Evolutionary conservation across 2,888 invertebrate species (phyloP).

Genomic region (Zygothrica quintamaculata): DNA sequence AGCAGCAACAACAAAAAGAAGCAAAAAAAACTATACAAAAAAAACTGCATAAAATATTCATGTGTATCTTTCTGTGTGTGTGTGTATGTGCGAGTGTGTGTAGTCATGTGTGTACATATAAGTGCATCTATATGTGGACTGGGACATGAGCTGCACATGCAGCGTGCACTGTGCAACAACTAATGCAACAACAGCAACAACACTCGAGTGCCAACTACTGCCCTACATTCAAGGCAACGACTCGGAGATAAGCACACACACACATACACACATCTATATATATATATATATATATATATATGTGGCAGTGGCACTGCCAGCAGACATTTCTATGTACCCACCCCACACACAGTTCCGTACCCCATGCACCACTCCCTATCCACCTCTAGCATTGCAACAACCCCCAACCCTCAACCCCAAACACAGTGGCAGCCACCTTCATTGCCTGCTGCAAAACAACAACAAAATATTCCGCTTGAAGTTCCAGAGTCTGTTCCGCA

Average conservation of each 20-base stretch:
- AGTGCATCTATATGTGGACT: slow-evolving; percentile 52
- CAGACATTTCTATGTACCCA: slow-evolving; percentile 70
- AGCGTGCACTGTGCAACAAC: slow-evolving; percentile 44
- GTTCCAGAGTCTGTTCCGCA: slow-evolving; percentile 72
- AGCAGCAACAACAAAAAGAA: slow-evolving; percentile 22
- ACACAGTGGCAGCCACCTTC: background rate
- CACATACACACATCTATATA: slow-evolving; percentile 30
- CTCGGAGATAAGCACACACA: slow-evolving; percentile 72
- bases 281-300: slow-evolving; percentile 14
- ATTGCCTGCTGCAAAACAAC: slow-evolving; percentile 27
- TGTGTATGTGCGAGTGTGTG: slow-evolving; percentile 16
- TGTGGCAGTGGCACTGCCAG: slow-evolving; percentile 64
- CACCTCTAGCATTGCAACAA: background rate
- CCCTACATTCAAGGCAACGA: slow-evolving; percentile 80
- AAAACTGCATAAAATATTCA: slow-evolving; percentile 36
- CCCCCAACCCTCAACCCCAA: background rate
- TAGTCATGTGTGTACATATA: slow-evolving; percentile 31
- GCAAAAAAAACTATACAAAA: slow-evolving; percentile 31
- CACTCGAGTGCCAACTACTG: slow-evolving; percentile 77
- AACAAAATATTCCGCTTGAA: slow-evolving; percentile 68
- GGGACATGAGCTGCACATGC: slow-evolving; percentile 67
- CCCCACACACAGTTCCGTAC: slow-evolving; percentile 17
- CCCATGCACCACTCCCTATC: background rate
- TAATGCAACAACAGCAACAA: slow-evolving; percentile 27
- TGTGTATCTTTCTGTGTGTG: slow-evolving; percentile 18